Evolutionary conservation across 2,113 vertebrate species (phyloP).

Genomic region (Rhinoderma darwinii): DNA sequence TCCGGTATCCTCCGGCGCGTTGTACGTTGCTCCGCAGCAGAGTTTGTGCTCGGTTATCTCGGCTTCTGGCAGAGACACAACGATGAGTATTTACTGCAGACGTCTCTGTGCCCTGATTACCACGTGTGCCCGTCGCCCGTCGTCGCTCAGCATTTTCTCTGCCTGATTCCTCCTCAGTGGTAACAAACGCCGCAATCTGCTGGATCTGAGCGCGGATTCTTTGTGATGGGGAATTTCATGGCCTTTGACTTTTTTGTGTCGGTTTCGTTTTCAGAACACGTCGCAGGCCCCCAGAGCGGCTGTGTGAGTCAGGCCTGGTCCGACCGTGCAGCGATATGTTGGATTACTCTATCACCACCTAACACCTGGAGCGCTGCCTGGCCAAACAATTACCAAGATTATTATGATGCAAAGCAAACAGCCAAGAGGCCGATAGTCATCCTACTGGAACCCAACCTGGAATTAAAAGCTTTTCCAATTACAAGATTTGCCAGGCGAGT

Average conservation of each 20-base stretch:
- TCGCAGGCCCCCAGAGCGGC: background rate
- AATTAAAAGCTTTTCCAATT: slow-evolving; percentile 57
- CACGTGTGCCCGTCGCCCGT: background rate
- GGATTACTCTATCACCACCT: slow-evolving; percentile 48
- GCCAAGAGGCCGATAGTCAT: slow-evolving; percentile 39
- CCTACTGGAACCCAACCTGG: slow-evolving; percentile 44
- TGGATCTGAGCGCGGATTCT: background rate
- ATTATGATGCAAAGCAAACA: slow-evolving; percentile 55
- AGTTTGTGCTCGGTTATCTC: slow-evolving; percentile 8
- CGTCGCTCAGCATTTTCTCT: background rate
- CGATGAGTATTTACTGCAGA: slow-evolving; percentile 15
- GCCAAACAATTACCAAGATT: slow-evolving; percentile 56
- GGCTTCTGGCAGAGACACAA: background rate
- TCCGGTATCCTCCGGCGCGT: background rate
- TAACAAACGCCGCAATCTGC: background rate
- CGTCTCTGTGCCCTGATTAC: background rate
- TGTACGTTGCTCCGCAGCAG: background rate
- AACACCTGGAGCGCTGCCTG: slow-evolving; percentile 50
- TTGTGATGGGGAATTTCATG: background rate
- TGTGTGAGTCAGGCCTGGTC: background rate
- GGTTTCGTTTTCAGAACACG: slow-evolving; percentile 11
- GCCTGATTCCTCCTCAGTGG: background rate
- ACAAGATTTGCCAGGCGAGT: slow-evolving; percentile 48
- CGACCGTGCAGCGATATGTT: background rate
- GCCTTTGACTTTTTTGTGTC: slow-evolving; percentile 27